Evolutionary conservation across 2,888 invertebrate genomes (phyloP).

Genomic region (Zygothrica quintamaculata): DNA sequence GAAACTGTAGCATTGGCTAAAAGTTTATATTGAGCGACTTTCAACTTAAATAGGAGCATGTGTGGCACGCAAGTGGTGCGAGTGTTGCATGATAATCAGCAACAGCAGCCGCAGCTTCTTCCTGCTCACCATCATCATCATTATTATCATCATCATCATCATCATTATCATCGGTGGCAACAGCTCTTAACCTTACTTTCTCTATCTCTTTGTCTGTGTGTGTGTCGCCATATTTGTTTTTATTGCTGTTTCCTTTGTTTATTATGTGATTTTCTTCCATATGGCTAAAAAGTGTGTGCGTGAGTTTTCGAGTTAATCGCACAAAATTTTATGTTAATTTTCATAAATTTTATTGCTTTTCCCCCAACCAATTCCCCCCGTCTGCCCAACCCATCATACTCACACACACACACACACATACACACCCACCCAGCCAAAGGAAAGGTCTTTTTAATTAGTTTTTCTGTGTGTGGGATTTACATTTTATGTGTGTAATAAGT

Average conservation of each 20-base stretch:
- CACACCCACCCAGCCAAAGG: slow-evolving; percentile 1
- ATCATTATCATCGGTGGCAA: slow-evolving; percentile 15
- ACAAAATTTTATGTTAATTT: slow-evolving; percentile 82
- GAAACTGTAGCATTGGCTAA: slow-evolving; percentile 5
- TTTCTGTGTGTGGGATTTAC: slow-evolving; percentile 66
- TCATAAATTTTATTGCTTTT: slow-evolving; percentile 80
- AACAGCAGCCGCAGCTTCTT: slow-evolving; percentile 13
- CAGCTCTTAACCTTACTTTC: slow-evolving; percentile 18
- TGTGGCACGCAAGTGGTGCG: slow-evolving; percentile 53
- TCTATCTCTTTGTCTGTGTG: slow-evolving; percentile 9
- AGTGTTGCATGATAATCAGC: slow-evolving; percentile 72
- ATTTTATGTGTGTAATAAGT: slow-evolving; percentile 68
- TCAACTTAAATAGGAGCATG: slow-evolving; percentile 50
- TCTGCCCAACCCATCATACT: background rate
- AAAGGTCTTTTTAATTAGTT: slow-evolving; percentile 80
- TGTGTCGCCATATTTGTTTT: slow-evolving; percentile 79
- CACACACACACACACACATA: background rate
- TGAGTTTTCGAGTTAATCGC: slow-evolving; percentile 78
- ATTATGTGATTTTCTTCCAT: slow-evolving; percentile 77
- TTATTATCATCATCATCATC: slow-evolving; percentile 9
- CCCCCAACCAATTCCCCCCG: slow-evolving; percentile 31
- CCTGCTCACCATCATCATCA: slow-evolving; percentile 27
- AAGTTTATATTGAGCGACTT: slow-evolving; percentile 59
- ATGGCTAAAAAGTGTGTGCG: slow-evolving; percentile 63
- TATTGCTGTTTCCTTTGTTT: slow-evolving; percentile 78